A percentile compares a stretch with the other conserved stretches of the same genome.
Evolutionary conservation across 2,113 vertebrate genomes (phyloP).

Genomic region (Ciconia maguari): DNA sequence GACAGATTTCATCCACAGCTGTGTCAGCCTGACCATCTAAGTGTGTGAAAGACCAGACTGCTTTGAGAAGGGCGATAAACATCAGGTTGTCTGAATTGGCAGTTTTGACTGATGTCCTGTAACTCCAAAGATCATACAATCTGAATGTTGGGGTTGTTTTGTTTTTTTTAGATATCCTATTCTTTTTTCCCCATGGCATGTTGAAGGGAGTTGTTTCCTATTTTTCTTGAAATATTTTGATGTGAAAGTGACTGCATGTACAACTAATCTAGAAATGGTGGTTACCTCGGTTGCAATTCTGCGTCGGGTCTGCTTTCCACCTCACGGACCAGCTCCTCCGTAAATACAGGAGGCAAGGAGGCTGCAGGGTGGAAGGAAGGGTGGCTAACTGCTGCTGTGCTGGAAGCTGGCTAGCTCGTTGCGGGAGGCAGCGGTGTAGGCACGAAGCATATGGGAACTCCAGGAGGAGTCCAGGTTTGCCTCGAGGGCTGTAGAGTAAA

Average conservation of each 20-base stretch:
- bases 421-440: not conserved
- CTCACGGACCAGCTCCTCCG: accelerated
- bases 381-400: not conserved
- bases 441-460: not conserved
- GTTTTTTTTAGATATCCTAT: not conserved
- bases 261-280: not conserved
- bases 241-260: accelerated
- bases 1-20: not conserved
- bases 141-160: too few species aligned
- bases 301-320: accelerated
- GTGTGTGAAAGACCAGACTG: not conserved
- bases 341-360: not conserved
- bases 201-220: not conserved
- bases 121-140: not conserved
- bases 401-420: not conserved
- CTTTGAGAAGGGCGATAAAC: not conserved
- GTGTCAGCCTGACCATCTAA: not conserved
- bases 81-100: not conserved
- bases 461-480: not conserved
- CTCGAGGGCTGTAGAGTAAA: not conserved
- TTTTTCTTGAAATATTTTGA: not conserved
- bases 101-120: not conserved
- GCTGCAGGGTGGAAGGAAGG: not conserved
- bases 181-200: not conserved
- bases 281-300: not conserved